Percentiles rank a stretch among this genome's conserved stretches.
phyloP scores from a whole-genome alignment of 2,797 vertebrate species.

The Microtus californicus region DNA sequence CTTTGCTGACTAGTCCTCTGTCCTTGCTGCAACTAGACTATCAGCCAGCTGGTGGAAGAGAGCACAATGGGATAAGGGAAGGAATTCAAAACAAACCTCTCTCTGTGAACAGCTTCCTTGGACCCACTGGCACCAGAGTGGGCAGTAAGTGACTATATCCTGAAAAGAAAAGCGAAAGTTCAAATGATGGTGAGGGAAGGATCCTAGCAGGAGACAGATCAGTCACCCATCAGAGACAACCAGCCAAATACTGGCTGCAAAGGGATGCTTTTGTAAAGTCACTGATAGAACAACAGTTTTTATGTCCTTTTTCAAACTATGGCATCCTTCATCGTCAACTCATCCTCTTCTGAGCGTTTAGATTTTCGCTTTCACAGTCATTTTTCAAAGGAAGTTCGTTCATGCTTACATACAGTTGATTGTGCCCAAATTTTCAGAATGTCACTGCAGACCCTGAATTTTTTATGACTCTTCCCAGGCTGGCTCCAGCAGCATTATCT shows the following conservation, averaged over 20 bases:
- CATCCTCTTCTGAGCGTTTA: slow-evolving; percentile 1
- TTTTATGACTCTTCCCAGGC: slow-evolving; percentile 3
- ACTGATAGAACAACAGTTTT: neutral
- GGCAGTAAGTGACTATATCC: neutral
- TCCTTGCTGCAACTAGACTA: neutral
- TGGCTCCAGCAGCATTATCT: slow-evolving; percentile 20
- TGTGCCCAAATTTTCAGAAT: slow-evolving; percentile 4
- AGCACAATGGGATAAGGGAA: neutral
- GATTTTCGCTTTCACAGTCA: neutral
- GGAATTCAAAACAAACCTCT: neutral
- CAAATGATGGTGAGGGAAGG: neutral
- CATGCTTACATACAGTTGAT: slow-evolving; percentile 24
- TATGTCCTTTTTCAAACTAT: neutral
- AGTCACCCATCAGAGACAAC: neutral
- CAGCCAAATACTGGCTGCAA: neutral
- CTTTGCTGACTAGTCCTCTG: neutral
- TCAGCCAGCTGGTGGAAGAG: neutral
- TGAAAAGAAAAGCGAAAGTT: neutral
- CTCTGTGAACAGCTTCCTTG: neutral
- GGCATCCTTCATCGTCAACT: neutral
- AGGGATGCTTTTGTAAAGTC: neutral
- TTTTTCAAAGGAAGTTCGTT: slow-evolving; percentile 40
- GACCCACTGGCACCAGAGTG: neutral
- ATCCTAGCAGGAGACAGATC: neutral
- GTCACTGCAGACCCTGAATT: neutral